Percentiles rank a stretch among this genome's conserved stretches.
These are phyloP conservation scores for Gopherus evgoodei DNA, from an alignment of 2,113 vertebrate genomes.

Conservation along the genomic window DNA sequence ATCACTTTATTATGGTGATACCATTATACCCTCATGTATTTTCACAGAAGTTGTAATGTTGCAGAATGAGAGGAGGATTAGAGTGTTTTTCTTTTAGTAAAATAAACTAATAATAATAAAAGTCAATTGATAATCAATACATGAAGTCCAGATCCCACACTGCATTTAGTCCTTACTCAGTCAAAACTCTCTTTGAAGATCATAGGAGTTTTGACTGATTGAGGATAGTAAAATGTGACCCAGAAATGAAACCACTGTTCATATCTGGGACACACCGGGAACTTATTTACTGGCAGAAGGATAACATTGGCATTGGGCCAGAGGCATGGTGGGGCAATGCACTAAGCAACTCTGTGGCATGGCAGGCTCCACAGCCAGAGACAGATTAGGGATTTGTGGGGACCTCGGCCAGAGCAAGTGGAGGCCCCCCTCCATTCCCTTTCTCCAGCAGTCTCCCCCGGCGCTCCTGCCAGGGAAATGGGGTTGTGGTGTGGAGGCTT, in stretches of 20 bases:
- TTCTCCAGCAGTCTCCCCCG: no score
- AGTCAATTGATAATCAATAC: not conserved
- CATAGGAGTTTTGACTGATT: not conserved
- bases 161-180: slow-evolving; percentile 5
- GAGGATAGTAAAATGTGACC: not conserved
- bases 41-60: not conserved
- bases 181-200: not conserved
- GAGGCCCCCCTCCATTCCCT: no score
- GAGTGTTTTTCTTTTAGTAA: not conserved
- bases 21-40: not conserved
- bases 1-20: not conserved
- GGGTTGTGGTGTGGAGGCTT: no score
- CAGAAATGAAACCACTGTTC: not conserved
- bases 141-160: not conserved
- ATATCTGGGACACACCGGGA: not conserved
- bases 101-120: not conserved
- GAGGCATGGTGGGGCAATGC: not conserved
- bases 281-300: slow-evolving; percentile 12
- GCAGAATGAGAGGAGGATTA: not conserved
- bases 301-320: not conserved
- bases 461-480: no score
- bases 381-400: no score
- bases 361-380: not conserved
- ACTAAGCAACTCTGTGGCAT: not conserved
- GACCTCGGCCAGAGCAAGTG: no score